These are phyloP conservation scores for Eupithecia inturbata DNA, from an alignment of 2,888 invertebrate species.

Conservation along the genomic window DNA sequence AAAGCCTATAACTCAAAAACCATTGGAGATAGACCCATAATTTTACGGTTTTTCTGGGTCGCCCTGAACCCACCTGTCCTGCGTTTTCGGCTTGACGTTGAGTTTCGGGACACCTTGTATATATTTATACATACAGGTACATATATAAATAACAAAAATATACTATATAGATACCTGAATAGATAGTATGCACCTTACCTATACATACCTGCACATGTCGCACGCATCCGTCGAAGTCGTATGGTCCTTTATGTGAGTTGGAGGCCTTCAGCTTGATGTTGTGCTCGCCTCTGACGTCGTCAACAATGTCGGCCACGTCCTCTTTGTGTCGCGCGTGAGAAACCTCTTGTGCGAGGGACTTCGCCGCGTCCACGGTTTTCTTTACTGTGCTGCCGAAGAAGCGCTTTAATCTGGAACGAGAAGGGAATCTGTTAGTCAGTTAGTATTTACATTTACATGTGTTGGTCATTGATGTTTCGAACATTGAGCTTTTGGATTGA, in stretches of 20 bases:
- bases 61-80: too few relatives aligned
- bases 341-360: constrained; percentile 94
- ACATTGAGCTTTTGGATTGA: background rate
- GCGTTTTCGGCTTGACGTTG: too few relatives aligned
- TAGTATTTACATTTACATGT: too few relatives aligned
- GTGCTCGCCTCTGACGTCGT: constrained; percentile 91
- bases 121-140: too few relatives aligned
- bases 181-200: too few relatives aligned
- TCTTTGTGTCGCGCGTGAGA: constrained; percentile 94
- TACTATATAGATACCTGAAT: too few relatives aligned
- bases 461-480: background rate
- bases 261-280: constrained; percentile 96
- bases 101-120: too few relatives aligned
- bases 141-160: too few relatives aligned
- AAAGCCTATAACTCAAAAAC: too few relatives aligned
- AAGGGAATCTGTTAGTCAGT: background rate
- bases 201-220: constrained; percentile 96
- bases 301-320: constrained; percentile 92
- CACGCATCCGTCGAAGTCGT: constrained; percentile 95
- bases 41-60: too few relatives aligned
- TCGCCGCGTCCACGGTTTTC: constrained; percentile 95
- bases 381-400: constrained; percentile 95
- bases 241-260: constrained; percentile 98
- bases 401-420: constrained; percentile 86
- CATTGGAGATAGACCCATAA: too few relatives aligned